Percentiles rank a stretch among this genome's conserved stretches.
phyloP scores from a whole-genome alignment of 2,888 invertebrate species.

The Ashinkailepas kermadecensis region DNA sequence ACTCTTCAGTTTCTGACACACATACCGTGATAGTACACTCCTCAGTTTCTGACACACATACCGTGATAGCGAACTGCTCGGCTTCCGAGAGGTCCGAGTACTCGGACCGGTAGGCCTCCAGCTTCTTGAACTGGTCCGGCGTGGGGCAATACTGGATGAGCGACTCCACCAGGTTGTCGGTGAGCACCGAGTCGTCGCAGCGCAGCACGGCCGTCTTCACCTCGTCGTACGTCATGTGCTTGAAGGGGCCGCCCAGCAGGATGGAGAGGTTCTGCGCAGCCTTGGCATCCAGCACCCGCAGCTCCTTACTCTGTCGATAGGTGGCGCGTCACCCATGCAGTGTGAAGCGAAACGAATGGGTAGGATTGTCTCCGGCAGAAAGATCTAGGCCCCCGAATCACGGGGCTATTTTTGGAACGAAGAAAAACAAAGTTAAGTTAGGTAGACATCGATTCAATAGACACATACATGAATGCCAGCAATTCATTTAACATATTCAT shows the following conservation, averaged over 20 bases:
- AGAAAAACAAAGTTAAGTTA: too few species aligned
- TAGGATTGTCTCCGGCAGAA: too few species aligned
- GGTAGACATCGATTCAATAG: too few species aligned
- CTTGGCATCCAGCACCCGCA: slow-evolving; percentile 86
- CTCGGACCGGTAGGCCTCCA: slow-evolving; percentile 68
- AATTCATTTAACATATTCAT: too few species aligned
- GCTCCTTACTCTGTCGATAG: slow-evolving; percentile 63
- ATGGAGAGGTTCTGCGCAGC: slow-evolving; percentile 87
- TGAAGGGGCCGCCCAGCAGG: slow-evolving; percentile 72
- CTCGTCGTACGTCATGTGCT: slow-evolving; percentile 72
- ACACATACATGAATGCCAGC: too few species aligned
- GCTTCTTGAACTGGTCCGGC: slow-evolving; percentile 69
- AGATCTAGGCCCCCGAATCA: too few species aligned
- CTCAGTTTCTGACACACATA: not conserved
- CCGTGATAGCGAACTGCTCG: slow-evolving; percentile 64
- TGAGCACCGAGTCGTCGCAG: slow-evolving; percentile 77
- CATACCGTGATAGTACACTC: too few species aligned
- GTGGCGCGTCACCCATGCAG: too few species aligned
- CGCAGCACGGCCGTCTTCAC: slow-evolving; percentile 72
- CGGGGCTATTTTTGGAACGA: too few species aligned
- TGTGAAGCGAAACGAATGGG: too few species aligned
- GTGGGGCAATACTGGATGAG: slow-evolving; percentile 3
- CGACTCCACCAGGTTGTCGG: slow-evolving; percentile 41
- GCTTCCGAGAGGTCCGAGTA: slow-evolving; percentile 80
- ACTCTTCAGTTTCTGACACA: too few species aligned